These are phyloP conservation scores for Podarcis muralis DNA, from an alignment of 2,113 vertebrate species.

Conservation along the genomic window DNA sequence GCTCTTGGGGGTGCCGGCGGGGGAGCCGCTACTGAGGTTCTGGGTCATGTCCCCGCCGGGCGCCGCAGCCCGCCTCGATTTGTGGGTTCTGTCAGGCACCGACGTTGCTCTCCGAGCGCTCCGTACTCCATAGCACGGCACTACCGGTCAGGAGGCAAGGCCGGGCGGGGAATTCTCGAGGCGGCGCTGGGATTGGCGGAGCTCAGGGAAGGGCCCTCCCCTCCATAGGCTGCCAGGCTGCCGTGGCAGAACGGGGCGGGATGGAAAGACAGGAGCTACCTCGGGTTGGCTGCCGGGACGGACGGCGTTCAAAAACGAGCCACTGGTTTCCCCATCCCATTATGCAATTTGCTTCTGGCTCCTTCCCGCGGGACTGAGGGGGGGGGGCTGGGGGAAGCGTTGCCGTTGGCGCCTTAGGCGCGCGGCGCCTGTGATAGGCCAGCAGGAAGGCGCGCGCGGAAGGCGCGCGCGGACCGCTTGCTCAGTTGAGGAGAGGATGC, in stretches of 20 bases:
- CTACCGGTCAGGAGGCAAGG: neutral
- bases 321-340: accelerated
- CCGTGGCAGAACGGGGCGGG: accelerated
- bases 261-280: accelerated
- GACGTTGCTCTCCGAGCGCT: accelerated
- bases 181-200: slow-evolving; percentile 30
- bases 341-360: neutral
- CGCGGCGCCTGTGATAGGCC: neutral
- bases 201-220: accelerated
- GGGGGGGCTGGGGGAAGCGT: neutral
- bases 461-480: accelerated
- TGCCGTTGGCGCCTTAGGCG: slow-evolving; percentile 3
- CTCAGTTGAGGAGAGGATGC: too few species aligned
- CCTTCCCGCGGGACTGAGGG: too few species aligned
- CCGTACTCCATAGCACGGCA: neutral
- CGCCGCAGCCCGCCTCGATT: too few species aligned
- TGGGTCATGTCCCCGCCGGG: neutral
- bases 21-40: accelerated
- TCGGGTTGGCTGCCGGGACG: neutral
- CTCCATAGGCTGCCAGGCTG: slow-evolving; percentile 27
- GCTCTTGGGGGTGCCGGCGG: slow-evolving; percentile 29
- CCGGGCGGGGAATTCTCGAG: too few species aligned
- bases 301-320: neutral
- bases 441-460: neutral
- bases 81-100: neutral